Conservation (phyloP, 2,888 invertebrate genomes). For the Chorisops tibialis region DNA sequence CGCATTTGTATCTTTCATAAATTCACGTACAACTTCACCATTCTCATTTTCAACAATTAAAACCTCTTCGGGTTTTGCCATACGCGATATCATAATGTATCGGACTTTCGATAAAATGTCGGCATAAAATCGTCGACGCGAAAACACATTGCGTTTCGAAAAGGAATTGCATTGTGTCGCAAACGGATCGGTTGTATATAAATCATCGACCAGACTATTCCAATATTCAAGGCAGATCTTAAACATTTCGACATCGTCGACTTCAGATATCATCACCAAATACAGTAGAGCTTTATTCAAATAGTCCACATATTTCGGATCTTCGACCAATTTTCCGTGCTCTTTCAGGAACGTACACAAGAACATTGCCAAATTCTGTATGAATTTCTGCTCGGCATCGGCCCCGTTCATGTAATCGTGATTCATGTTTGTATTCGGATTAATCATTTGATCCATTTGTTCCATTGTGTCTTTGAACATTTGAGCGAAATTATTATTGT, state of each 20-base stretch:
- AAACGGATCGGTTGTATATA: conserved; percentile 85
- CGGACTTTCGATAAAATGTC: conserved; percentile 83
- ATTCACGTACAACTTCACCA: conserved; percentile 97
- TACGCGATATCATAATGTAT: conserved; percentile 97
- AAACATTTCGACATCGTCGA: conserved; percentile 99
- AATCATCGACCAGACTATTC: conserved; percentile 88
- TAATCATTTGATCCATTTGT: conserved; percentile 89
- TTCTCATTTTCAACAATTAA: conserved; percentile 99
- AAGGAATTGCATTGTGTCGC: conserved; percentile 43
- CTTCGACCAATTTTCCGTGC: conserved; percentile 86
- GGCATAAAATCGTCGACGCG: conserved; percentile 71
- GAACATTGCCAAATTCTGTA: conserved; percentile 96
- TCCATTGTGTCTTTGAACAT: conserved; percentile 90
- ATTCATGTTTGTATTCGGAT: conserved; percentile 85
- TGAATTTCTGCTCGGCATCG: conserved; percentile 98
- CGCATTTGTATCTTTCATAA: conserved; percentile 99
- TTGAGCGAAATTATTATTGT: conserved; percentile 88
- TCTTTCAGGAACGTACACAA: conserved; percentile 95
- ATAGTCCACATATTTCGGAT: conserved; percentile 70
- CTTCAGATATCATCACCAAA: conserved; percentile 90
- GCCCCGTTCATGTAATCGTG: conserved; percentile 90
- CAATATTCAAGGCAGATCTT: conserved; percentile 99
- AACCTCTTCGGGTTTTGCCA: conserved; percentile 99
- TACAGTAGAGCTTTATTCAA: conserved; percentile 82
- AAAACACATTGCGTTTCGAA: conserved; percentile 47